Percentiles rank a stretch among this genome's conserved stretches.
phyloP scores from a whole-genome alignment of 1,140 invertebrate genomes.

The Formica exsecta region DNA sequence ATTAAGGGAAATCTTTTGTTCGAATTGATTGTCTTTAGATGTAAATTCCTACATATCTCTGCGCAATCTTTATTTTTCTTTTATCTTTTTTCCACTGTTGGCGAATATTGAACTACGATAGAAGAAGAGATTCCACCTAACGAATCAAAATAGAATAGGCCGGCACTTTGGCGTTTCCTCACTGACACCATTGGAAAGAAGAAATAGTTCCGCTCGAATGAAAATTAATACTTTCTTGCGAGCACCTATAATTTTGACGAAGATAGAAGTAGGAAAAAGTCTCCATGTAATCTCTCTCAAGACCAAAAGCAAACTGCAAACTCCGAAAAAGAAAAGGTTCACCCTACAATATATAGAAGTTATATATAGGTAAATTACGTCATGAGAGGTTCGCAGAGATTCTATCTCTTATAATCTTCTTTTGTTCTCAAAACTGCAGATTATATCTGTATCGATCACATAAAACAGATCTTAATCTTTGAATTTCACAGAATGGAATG shows the following conservation, averaged over 20 bases:
- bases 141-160: constrained; percentile 49
- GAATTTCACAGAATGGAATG: neutral
- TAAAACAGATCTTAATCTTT: neutral
- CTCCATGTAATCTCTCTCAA: neutral
- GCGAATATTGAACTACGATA: constrained; percentile 16
- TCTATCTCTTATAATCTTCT: neutral
- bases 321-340: constrained; percentile 8
- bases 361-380: constrained; percentile 2
- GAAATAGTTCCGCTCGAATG: neutral
- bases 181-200: neutral
- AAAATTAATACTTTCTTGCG: constrained; percentile 25
- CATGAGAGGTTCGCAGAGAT: neutral
- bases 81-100: neutral
- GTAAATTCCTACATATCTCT: neutral
- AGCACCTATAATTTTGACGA: constrained; percentile 36
- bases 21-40: neutral
- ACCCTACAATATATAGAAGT: neutral
- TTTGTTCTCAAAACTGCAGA: neutral
- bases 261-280: neutral
- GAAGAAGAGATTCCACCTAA: constrained; percentile 1
- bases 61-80: neutral
- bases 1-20: neutral
- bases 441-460: neutral
- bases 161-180: constrained; percentile 20
- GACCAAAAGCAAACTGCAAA: neutral